phyloP scores from a whole-genome alignment of 1,140 invertebrate species.

The Temnothorax curvispinosus region DNA sequence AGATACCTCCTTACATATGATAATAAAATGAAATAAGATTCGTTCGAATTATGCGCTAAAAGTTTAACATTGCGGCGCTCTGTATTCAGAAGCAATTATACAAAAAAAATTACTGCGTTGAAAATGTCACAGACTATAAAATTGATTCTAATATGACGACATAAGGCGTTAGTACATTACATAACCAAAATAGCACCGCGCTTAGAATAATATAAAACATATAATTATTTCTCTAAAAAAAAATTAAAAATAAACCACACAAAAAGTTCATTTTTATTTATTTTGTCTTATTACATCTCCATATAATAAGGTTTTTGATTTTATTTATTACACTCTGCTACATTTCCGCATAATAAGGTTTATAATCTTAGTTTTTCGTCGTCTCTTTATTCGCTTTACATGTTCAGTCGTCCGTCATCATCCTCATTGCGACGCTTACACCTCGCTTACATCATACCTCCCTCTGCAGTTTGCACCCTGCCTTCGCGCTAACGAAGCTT shows the following conservation, averaged over 20 bases:
- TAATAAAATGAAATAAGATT: conserved; percentile 10
- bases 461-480: not conserved
- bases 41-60: not conserved
- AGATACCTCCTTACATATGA: not conserved
- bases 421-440: conserved; percentile 20
- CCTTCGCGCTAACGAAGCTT: conserved; percentile 43
- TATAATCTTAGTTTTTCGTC: not conserved
- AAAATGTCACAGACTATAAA: not conserved
- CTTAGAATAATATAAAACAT: not conserved
- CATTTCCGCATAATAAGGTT: not conserved
- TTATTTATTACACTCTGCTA: not conserved
- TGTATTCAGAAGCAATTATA: not conserved
- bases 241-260: not conserved
- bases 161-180: not conserved
- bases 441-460: not conserved
- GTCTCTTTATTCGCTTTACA: not conserved
- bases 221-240: not conserved
- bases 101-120: not conserved
- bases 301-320: not conserved
- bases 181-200: not conserved
- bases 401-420: not conserved
- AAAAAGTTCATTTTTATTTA: not conserved
- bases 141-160: not conserved
- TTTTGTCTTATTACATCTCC: not conserved
- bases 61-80: not conserved